Conservation (phyloP, 1,140 invertebrate species). For the Drosophila melanica region DNA sequence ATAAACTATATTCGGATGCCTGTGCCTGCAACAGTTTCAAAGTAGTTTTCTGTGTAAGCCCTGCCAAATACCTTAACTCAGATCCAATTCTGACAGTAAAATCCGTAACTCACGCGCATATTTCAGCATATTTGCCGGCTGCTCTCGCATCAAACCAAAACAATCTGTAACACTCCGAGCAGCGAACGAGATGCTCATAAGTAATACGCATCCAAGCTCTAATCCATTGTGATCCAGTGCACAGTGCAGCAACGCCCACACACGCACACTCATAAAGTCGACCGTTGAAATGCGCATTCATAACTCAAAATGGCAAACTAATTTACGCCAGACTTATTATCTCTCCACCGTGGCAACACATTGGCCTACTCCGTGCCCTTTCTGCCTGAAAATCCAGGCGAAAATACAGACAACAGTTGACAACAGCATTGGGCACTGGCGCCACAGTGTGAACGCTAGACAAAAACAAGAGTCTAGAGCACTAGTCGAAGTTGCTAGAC, state of each 20-base stretch:
- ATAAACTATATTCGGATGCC: neutral
- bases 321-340: conserved; percentile 82
- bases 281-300: conserved; percentile 75
- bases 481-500: neutral
- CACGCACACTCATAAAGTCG: neutral
- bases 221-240: conserved; percentile 63
- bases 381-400: conserved; percentile 5
- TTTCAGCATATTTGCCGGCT: conserved; percentile 8
- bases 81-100: conserved; percentile 7
- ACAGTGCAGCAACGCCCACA: conserved; percentile 8
- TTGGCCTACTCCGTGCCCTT: conserved; percentile 35
- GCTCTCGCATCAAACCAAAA: neutral
- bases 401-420: conserved; percentile 33
- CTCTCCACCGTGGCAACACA: conserved; percentile 69
- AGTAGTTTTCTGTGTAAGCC: conserved; percentile 24
- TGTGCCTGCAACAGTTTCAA: neutral
- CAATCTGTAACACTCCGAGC: conserved; percentile 22
- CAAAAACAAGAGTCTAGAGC: conserved; percentile 33
- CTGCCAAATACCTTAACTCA: conserved; percentile 8
- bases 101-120: conserved; percentile 22
- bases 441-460: conserved; percentile 28
- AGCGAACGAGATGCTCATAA: conserved; percentile 23
- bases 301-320: conserved; percentile 83
- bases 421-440: conserved; percentile 25
- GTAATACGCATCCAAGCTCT: conserved; percentile 51